Evolutionary conservation across 2,113 vertebrate species (phyloP).

Genomic region (Dolichallabes microphthalmus): DNA sequence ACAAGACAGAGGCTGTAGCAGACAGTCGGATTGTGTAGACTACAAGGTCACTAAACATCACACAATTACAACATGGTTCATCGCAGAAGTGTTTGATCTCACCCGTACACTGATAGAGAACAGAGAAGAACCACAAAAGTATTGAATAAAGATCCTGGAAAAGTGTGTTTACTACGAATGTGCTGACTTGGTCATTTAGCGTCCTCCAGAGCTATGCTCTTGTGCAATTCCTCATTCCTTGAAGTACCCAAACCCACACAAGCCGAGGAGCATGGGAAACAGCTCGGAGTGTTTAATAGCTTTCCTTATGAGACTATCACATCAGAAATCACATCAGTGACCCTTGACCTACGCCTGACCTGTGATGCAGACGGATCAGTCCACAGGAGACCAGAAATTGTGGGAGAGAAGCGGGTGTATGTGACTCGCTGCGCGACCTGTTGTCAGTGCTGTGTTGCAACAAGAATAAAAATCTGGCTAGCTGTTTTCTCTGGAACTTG

Average conservation of each 20-base stretch:
- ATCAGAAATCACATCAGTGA: not conserved
- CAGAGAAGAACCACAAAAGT: not conserved
- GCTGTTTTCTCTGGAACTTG: slow-evolving; percentile 6
- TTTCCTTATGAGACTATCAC: not conserved
- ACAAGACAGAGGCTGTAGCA: not conserved
- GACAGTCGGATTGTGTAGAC: not conserved
- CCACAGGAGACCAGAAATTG: not conserved
- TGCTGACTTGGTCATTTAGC: not conserved
- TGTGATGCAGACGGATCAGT: not conserved
- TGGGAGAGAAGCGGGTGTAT: not conserved
- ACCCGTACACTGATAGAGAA: not conserved
- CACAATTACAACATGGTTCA: not conserved
- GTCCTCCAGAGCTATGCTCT: not conserved
- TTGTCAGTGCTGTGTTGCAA: not conserved
- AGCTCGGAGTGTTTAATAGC: not conserved
- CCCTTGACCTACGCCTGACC: not conserved
- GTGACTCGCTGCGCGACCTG: not conserved
- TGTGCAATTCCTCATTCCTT: not conserved
- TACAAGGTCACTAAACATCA: not conserved
- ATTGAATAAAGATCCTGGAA: not conserved
- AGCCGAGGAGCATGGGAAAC: slow-evolving; percentile 5
- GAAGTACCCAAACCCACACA: not conserved
- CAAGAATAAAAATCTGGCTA: not conserved
- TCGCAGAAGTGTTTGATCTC: not conserved
- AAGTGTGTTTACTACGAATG: not conserved